These are phyloP conservation scores for Megaceryle maxima DNA, from an alignment of 2,113 vertebrate species.

Conservation along the genomic window DNA sequence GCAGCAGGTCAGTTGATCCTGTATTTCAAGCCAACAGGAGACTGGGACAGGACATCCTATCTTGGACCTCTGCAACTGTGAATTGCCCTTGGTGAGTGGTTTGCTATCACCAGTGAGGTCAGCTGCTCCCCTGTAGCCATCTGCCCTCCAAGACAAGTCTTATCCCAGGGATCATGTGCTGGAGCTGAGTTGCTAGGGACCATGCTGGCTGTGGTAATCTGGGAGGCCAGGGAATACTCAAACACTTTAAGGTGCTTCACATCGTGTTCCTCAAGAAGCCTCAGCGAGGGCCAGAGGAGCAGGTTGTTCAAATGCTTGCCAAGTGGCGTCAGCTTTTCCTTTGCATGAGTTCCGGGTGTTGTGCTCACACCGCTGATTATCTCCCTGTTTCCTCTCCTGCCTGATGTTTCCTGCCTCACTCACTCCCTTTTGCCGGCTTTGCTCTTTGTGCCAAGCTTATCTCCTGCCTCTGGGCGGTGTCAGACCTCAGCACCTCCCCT, in stretches of 20 bases:
- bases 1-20: not conserved
- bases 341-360: not conserved
- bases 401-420: constrained; percentile 43
- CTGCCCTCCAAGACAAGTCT: not conserved
- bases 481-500: not conserved
- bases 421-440: not conserved
- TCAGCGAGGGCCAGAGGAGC: not conserved
- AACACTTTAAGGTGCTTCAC: not conserved
- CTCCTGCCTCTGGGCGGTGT: not conserved
- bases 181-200: not conserved
- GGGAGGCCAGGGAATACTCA: not conserved
- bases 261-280: not conserved
- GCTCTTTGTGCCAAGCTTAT: constrained; percentile 2
- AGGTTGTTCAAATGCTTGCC: not conserved
- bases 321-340: not conserved
- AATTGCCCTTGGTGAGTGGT: not conserved
- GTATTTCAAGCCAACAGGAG: not conserved
- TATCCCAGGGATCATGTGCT: not conserved
- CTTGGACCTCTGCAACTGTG: not conserved
- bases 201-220: no score
- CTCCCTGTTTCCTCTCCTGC: not conserved
- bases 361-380: constrained; percentile 10
- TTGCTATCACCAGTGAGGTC: not conserved
- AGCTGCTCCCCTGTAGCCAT: not conserved
- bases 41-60: not conserved